phyloP scores from a whole-genome alignment of 2,113 vertebrate genomes.

The Recurvirostra avosetta region DNA sequence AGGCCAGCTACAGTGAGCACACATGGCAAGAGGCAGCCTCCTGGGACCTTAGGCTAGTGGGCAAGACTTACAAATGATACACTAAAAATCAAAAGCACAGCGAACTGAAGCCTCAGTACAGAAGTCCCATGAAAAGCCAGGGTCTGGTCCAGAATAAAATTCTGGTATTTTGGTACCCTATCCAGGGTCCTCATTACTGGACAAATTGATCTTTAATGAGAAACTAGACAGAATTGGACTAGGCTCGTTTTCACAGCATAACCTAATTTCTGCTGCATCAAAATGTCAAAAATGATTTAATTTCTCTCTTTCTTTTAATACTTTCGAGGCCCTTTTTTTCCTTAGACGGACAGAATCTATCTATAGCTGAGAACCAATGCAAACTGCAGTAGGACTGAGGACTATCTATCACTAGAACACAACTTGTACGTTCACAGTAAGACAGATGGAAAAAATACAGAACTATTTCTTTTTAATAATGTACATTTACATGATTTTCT shows the following conservation, averaged over 20 bases:
- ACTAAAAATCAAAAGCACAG: not conserved
- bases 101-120: not conserved
- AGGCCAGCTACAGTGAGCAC: not conserved
- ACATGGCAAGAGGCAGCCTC: not conserved
- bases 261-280: not conserved
- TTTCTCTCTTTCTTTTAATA: not conserved
- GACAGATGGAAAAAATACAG: not conserved
- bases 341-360: not conserved
- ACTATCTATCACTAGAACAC: not conserved
- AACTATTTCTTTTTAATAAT: not conserved
- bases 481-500: not conserved
- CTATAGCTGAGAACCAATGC: not conserved
- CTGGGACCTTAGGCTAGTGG: not conserved
- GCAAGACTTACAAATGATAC: not conserved
- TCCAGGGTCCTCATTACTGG: not conserved
- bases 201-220: constrained; percentile 7
- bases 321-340: not conserved
- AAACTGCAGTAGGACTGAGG: not conserved
- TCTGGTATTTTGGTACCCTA: not conserved
- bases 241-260: not conserved
- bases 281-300: not conserved
- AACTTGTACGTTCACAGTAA: not conserved
- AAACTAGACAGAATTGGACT: not conserved
- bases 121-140: not conserved
- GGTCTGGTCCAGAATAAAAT: not conserved